Evolutionary conservation across 2,797 vertebrate genomes (phyloP), one percentile per base, ranked within the genome.

Genomic region (Eurystomus glaucurus): DNA sequence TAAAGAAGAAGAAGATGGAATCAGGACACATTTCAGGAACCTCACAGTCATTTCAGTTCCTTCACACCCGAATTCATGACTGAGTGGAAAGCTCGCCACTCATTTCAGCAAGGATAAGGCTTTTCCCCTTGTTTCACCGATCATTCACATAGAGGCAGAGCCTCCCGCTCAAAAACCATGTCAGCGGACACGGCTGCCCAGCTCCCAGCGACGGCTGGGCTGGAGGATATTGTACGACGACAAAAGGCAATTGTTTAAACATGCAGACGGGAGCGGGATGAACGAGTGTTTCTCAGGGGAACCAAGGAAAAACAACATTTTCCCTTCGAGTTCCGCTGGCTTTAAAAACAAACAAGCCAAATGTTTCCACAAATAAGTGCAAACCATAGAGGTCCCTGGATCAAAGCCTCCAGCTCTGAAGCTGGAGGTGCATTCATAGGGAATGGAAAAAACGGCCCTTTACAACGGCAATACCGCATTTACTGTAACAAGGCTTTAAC

Each of bases 291-390:
- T 95, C 94, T 88, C 94, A 90, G 39, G 62, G 77, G 85, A 96
- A 89, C 31, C 48, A 51, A 70, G 77, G 43, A 72, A 95, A 95
- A 85, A 16, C 19, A 86, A 41, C 94, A 94, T 46, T 84, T 94
- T 81, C 79, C 65, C 82, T 90, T 71, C 1, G 10, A 82, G 55
- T 90, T 91, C 85, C 1, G 0, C 22, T 64, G 85, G 20, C 43
- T 96, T 88, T 81, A 88, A 96, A 97, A 96, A 94, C 41, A 96
- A 96, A 95, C 61, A 71, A 14, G 12, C 48, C 43, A 88, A 90
- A 83, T 29, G 37, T 85, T 94, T 95, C 76, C 43, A 14, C 52
- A 95, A 91, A 29, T 62, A 92, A 90, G 28, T 3, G 35, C 28
- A 79, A 95, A 79, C 16, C 50, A 23, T 64, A 55, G 7, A 45